Evolutionary conservation across 2,888 invertebrate genomes (phyloP).

Genomic region (Gastracanthus pulcherrimus): DNA sequence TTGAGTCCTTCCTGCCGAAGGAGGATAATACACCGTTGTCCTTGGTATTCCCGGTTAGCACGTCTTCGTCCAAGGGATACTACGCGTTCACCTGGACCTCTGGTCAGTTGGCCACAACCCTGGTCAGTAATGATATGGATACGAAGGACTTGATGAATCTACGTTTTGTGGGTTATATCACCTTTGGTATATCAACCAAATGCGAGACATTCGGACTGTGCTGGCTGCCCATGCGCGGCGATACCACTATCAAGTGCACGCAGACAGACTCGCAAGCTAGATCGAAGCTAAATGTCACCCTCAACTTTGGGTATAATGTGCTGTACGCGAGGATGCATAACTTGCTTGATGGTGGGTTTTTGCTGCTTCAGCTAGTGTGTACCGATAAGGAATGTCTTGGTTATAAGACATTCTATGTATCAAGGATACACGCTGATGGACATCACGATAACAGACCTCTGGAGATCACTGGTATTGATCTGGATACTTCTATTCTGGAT

Average conservation of each 20-base stretch:
- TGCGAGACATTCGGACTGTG: neutral
- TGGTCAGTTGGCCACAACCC: neutral
- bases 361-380: conserved; percentile 16
- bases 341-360: conserved; percentile 3
- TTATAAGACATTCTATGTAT: neutral
- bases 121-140: neutral
- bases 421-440: neutral
- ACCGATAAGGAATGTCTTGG: conserved; percentile 20
- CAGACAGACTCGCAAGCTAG: neutral
- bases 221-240: conserved; percentile 15
- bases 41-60: neutral
- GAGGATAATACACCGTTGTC: neutral
- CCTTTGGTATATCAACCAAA: neutral
- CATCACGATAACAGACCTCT: conserved; percentile 18
- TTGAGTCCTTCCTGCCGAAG: conserved; percentile 5
- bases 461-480: neutral
- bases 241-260: neutral
- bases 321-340: neutral
- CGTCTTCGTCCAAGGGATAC: neutral
- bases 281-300: neutral
- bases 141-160: neutral
- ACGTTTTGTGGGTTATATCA: neutral
- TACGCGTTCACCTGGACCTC: neutral
- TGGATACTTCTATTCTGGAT: neutral
- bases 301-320: conserved; percentile 11